Conservation (phyloP, 1,140 invertebrate species). For the Leguminivora glycinivorella region DNA sequence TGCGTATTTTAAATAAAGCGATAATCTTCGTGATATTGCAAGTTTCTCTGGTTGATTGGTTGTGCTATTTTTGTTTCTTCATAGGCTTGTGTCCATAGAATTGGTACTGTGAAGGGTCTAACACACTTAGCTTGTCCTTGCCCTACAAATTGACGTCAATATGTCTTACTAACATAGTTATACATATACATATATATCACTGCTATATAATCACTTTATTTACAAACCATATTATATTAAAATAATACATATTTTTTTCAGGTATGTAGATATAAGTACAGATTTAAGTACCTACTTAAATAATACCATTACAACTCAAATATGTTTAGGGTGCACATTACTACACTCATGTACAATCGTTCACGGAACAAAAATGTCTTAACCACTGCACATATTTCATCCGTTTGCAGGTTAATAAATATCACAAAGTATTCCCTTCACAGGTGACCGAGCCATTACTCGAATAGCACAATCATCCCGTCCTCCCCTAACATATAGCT, state of each 20-base stretch:
- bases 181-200: constrained; percentile 24
- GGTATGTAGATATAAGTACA: background rate
- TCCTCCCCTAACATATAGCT: constrained; percentile 28
- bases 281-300: background rate
- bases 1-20: constrained; percentile 67
- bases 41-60: constrained; percentile 69
- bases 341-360: constrained; percentile 12
- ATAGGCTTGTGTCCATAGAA: constrained; percentile 30
- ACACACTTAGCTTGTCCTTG: constrained; percentile 42
- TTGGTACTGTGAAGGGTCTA: constrained; percentile 58
- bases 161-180: constrained; percentile 49
- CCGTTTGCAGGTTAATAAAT: background rate
- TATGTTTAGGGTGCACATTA: background rate
- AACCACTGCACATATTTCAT: constrained; percentile 1
- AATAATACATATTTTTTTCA: constrained; percentile 3
- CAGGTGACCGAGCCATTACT: constrained; percentile 10
- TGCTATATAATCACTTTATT: constrained; percentile 7
- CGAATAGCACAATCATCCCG: constrained; percentile 25
- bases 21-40: constrained; percentile 68
- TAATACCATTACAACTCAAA: background rate
- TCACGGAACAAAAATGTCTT: constrained; percentile 2
- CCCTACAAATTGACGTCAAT: constrained; percentile 39
- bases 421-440: constrained; percentile 7
- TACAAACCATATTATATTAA: background rate
- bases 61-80: constrained; percentile 59